These are phyloP conservation scores for Actenoides hombroni DNA, from an alignment of 2,113 vertebrate genomes.

Conservation along the genomic window DNA sequence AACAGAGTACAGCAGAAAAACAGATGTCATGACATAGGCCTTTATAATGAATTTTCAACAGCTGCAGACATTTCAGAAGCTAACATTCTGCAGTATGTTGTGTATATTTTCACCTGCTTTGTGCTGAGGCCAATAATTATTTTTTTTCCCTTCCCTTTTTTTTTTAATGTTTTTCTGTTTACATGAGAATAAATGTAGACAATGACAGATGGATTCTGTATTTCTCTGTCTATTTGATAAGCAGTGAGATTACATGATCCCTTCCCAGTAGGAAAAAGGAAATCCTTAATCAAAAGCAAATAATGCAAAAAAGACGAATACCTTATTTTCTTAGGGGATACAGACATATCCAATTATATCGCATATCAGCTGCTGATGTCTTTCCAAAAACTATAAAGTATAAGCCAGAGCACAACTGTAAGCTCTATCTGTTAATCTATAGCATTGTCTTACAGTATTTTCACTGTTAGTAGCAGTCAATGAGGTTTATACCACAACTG, in stretches of 20 bases:
- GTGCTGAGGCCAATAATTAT: neutral
- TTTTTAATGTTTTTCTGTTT: neutral
- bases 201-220: neutral
- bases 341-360: neutral
- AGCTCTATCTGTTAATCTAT: neutral
- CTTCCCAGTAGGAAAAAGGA: neutral
- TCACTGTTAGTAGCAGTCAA: neutral
- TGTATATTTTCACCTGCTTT: neutral
- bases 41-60: neutral
- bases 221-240: neutral
- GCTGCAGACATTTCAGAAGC: neutral
- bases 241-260: neutral
- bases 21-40: neutral
- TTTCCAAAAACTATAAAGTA: neutral
- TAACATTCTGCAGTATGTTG: neutral
- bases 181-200: neutral
- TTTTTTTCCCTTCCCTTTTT: neutral
- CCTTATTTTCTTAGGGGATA: neutral
- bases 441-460: neutral
- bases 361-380: neutral
- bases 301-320: neutral
- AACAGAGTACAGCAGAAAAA: neutral
- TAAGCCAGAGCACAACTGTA: neutral
- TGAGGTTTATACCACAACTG: neutral
- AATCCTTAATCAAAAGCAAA: neutral